Evolutionary conservation across 2,113 vertebrate species (phyloP).

Genomic region (Forbesichthys papilliferus): DNA sequence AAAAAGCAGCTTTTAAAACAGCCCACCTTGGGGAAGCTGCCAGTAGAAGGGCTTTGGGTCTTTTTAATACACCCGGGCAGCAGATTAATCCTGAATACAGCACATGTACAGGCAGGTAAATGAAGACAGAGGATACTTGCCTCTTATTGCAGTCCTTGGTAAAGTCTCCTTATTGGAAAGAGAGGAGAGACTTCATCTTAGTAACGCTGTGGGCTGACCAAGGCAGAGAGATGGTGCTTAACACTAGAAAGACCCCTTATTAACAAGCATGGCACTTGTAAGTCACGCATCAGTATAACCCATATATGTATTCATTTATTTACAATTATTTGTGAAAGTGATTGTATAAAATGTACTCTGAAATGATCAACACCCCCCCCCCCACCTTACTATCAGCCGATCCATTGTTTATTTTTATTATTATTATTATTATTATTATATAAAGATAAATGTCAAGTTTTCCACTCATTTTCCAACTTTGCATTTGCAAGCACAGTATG

Average conservation of each 20-base stretch:
- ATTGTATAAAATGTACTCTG: too few species aligned
- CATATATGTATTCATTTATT: too few species aligned
- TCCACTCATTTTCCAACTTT: conserved; percentile 23
- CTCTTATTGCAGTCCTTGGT: conserved; percentile 74
- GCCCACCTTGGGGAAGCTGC: conserved; percentile 68
- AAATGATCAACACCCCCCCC: too few species aligned
- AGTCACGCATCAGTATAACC: too few species aligned
- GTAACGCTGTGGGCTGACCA: conserved; percentile 72
- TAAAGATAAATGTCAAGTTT: background rate
- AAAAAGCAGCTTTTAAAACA: conserved; percentile 74
- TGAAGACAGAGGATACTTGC: conserved; percentile 74
- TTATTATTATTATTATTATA: too few species aligned
- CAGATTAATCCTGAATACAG: conserved; percentile 73
- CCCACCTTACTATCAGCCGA: too few species aligned
- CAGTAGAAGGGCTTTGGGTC: conserved; percentile 62
- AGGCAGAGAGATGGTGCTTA: conserved; percentile 52
- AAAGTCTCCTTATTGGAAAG: conserved; percentile 70
- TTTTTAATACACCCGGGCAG: conserved; percentile 76
- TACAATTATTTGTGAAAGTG: too few species aligned
- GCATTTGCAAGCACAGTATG: conserved; percentile 27
- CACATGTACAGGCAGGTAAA: conserved; percentile 77
- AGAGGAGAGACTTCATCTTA: conserved; percentile 73
- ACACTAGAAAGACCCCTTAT: conserved; percentile 33
- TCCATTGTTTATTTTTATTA: too few species aligned
- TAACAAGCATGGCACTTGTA: too few species aligned